Percentiles rank a stretch among this genome's conserved stretches.
Conservation (phyloP, 1,140 invertebrate species). For the Cryptotermes secundus region DNA sequence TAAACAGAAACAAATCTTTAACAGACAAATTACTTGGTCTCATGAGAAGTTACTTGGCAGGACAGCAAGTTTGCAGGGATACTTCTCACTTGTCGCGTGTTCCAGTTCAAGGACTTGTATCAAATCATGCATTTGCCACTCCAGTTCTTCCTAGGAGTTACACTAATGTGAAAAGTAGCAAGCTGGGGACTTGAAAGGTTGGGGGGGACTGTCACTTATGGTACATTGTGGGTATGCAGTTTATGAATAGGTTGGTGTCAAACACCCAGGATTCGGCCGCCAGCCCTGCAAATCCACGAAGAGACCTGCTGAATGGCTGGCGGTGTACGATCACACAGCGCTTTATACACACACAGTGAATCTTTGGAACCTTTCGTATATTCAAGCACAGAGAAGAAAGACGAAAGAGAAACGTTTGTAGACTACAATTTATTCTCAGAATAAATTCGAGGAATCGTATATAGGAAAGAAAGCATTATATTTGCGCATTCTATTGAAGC, state of each 20-base stretch:
- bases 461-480: no score
- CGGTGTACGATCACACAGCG: background rate
- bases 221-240: background rate
- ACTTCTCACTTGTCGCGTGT: background rate
- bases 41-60: no score
- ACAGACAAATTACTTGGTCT: no score
- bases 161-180: constrained; percentile 2
- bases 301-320: background rate
- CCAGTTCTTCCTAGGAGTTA: background rate
- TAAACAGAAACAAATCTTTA: no score
- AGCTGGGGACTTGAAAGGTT: background rate
- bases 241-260: background rate
- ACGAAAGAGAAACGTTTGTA: background rate
- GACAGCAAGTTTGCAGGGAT: no score
- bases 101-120: background rate
- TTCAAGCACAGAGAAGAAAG: background rate
- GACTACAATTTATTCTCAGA: background rate
- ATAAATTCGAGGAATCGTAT: background rate
- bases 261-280: no score
- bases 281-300: no score
- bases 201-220: no score
- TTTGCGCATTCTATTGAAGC: no score
- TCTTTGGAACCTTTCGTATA: no score
- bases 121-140: background rate
- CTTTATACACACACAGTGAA: background rate